Evolutionary conservation across 2,113 vertebrate genomes (phyloP).

Genomic region (Psophia crepitans): DNA sequence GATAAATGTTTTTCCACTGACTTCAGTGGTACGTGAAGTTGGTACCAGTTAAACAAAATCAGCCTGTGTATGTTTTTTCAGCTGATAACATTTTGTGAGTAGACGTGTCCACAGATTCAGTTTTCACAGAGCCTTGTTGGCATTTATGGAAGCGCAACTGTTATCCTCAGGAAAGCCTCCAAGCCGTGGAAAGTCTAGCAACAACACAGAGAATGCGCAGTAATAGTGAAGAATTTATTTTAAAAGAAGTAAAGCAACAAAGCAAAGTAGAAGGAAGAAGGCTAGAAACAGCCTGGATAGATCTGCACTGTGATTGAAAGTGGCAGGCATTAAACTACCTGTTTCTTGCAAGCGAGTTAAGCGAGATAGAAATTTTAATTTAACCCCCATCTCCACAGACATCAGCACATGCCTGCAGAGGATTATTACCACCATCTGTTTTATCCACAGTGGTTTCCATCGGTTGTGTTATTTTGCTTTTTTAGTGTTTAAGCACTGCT

Average conservation of each 20-base stretch:
- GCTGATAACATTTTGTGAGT: not conserved
- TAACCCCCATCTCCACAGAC: not conserved
- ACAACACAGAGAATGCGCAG: not conserved
- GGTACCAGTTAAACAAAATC: not conserved
- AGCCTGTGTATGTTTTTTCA: fast-evolving
- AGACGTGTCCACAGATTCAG: not conserved
- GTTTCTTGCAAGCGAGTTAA: not conserved
- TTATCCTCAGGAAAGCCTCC: not conserved
- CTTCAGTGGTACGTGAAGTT: not conserved
- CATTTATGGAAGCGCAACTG: not conserved
- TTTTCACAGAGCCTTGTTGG: not conserved
- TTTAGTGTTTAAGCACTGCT: not conserved
- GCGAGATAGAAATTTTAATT: not conserved
- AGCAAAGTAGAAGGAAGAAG: not conserved
- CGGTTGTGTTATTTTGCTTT: not conserved
- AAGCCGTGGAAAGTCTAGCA: not conserved
- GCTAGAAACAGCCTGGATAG: not conserved
- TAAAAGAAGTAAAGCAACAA: not conserved
- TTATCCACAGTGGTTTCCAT: not conserved
- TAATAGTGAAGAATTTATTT: not conserved
- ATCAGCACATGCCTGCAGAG: not conserved
- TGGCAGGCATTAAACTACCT: not conserved
- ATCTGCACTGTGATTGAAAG: not conserved
- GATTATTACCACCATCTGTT: not conserved
- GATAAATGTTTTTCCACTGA: not conserved